Evolutionary conservation across 1,140 invertebrate genomes (phyloP).

Genomic region (Philotrypesis tridentata): DNA sequence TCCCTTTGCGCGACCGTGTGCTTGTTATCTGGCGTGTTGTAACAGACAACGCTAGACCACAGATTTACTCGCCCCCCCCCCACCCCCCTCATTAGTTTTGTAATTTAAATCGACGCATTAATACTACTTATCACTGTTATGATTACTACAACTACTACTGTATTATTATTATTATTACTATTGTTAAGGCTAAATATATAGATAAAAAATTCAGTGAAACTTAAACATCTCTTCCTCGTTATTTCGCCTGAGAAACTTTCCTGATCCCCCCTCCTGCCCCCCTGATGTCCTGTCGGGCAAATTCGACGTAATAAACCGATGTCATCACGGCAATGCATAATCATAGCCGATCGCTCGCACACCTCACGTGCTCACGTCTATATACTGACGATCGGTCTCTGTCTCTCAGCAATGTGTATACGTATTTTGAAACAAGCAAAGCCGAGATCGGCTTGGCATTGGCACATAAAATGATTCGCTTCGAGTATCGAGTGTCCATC

Average conservation of each 20-base stretch:
- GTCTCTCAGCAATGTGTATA: background rate
- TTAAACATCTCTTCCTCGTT: background rate
- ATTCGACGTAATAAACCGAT: background rate
- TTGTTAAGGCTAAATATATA: constrained; percentile 3
- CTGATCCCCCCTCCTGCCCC: background rate
- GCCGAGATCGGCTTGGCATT: background rate
- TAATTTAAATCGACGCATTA: background rate
- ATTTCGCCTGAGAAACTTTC: background rate
- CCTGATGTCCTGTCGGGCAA: background rate
- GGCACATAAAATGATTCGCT: constrained; percentile 3
- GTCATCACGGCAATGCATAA: background rate
- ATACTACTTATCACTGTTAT: background rate
- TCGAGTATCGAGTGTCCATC: background rate
- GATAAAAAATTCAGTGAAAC: constrained; percentile 25
- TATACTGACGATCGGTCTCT: background rate
- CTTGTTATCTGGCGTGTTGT: too few relatives aligned
- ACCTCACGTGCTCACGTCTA: constrained; percentile 9
- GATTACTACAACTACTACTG: background rate
- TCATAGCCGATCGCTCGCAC: background rate
- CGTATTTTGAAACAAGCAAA: constrained; percentile 8
- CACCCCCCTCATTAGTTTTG: background rate
- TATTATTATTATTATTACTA: constrained; percentile 14
- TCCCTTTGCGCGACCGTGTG: too few relatives aligned
- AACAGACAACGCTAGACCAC: too few relatives aligned
- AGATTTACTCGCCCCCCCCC: too few relatives aligned